Percentiles rank a stretch among this genome's conserved stretches.
Conservation (phyloP, 1,140 invertebrate species). For the Lordiphosa mommai region DNA sequence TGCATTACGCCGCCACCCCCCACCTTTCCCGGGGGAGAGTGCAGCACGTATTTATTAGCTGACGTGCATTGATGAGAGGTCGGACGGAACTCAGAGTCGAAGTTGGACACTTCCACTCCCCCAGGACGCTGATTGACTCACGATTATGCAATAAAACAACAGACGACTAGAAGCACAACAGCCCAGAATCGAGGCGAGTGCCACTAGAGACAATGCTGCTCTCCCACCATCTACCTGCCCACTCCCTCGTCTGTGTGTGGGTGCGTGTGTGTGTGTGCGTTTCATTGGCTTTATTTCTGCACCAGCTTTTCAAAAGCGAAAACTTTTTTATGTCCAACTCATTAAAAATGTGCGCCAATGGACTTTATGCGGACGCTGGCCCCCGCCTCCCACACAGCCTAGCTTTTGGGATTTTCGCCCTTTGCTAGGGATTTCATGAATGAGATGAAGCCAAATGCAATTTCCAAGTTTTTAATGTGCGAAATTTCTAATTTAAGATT, state of each 20-base stretch:
- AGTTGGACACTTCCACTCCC: conserved; percentile 4
- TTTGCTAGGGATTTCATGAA: conserved; percentile 21
- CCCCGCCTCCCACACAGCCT: conserved; percentile 6
- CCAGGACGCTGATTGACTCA: conserved; percentile 67
- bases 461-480: conserved; percentile 78
- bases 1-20: neutral
- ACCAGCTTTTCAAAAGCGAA: conserved; percentile 68
- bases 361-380: conserved; percentile 45
- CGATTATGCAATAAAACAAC: conserved; percentile 76
- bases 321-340: conserved; percentile 78
- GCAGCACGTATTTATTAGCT: conserved; percentile 76
- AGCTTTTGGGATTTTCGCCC: conserved; percentile 36
- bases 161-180: conserved; percentile 55
- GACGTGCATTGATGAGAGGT: conserved; percentile 74
- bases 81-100: conserved; percentile 17
- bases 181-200: conserved; percentile 16
- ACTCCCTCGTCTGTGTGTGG: neutral
- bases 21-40: conserved; percentile 6
- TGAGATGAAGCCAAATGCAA: conserved; percentile 59
- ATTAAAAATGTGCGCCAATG: conserved; percentile 75
- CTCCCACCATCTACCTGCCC: neutral
- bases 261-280: conserved; percentile 21
- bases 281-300: conserved; percentile 71
- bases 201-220: conserved; percentile 45
- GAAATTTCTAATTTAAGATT: conserved; percentile 78